Conservation (phyloP, 2,113 vertebrate species). For the Orientallactaga bullata region DNA sequence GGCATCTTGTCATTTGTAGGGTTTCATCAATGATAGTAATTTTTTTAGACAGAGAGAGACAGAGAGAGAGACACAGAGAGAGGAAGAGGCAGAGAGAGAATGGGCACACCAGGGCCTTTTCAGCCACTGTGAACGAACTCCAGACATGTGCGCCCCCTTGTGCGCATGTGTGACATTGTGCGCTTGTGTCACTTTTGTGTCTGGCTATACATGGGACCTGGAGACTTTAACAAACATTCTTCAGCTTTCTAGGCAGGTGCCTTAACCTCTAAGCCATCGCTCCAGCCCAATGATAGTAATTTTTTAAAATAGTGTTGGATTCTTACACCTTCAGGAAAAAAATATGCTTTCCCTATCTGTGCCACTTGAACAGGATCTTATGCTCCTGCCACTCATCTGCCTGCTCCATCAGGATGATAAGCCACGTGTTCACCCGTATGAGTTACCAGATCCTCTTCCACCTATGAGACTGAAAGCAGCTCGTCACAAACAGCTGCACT, state of each 20-base stretch:
- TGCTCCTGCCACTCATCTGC: background rate
- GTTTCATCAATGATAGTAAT: background rate
- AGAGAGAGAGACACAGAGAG: too few species aligned
- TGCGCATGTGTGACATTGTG: too few species aligned
- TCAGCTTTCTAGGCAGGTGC: too few species aligned
- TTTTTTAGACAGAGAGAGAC: background rate
- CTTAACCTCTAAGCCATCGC: too few species aligned
- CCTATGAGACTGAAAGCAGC: constrained; percentile 72
- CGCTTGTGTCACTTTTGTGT: too few species aligned
- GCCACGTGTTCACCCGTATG: constrained; percentile 70
- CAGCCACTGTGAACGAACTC: too few species aligned
- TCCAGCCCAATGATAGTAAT: background rate
- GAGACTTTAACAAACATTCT: too few species aligned
- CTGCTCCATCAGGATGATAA: constrained; percentile 41
- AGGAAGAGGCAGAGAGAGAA: too few species aligned
- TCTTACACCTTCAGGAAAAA: constrained; percentile 48
- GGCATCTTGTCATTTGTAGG: background rate
- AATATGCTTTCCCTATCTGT: background rate
- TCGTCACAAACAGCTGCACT: constrained; percentile 80
- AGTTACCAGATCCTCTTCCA: constrained; percentile 82
- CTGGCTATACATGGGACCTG: too few species aligned
- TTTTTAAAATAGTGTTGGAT: constrained; percentile 37
- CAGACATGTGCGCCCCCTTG: too few species aligned
- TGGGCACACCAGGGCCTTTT: too few species aligned
- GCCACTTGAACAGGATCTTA: background rate